Conservation (phyloP, 2,113 vertebrate species). For the Puma concolor region DNA sequence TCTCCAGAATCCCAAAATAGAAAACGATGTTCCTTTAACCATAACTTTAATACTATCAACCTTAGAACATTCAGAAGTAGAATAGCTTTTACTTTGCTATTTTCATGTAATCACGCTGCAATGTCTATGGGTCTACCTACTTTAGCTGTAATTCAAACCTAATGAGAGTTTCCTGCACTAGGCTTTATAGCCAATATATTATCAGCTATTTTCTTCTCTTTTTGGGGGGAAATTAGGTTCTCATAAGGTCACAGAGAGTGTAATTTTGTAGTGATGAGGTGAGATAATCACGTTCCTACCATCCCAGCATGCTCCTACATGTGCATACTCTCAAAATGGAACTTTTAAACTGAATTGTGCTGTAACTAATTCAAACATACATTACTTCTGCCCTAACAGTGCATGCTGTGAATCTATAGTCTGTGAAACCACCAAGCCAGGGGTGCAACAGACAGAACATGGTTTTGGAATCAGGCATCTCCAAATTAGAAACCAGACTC, state of each 20-base stretch:
- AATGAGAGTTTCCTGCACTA: neutral
- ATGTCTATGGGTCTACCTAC: neutral
- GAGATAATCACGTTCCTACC: neutral
- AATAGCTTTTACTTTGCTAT: neutral
- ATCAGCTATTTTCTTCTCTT: neutral
- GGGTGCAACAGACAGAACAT: neutral
- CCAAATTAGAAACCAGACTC: neutral
- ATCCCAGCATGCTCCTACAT: neutral
- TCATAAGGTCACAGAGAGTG: neutral
- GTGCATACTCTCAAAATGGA: neutral
- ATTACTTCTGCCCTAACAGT: neutral
- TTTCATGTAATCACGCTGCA: neutral
- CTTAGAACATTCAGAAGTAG: neutral
- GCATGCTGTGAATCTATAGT: neutral
- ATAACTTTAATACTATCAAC: neutral
- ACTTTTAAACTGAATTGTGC: neutral
- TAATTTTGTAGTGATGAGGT: neutral
- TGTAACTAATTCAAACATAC: neutral
- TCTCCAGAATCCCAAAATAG: neutral
- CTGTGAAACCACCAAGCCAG: neutral
- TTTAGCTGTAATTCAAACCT: neutral
- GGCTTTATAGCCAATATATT: neutral
- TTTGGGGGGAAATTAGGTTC: neutral
- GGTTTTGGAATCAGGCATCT: neutral
- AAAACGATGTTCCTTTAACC: neutral